Evolutionary conservation across 2,888 invertebrate species (phyloP).

Genomic region (Choristoneura rosaceana): DNA sequence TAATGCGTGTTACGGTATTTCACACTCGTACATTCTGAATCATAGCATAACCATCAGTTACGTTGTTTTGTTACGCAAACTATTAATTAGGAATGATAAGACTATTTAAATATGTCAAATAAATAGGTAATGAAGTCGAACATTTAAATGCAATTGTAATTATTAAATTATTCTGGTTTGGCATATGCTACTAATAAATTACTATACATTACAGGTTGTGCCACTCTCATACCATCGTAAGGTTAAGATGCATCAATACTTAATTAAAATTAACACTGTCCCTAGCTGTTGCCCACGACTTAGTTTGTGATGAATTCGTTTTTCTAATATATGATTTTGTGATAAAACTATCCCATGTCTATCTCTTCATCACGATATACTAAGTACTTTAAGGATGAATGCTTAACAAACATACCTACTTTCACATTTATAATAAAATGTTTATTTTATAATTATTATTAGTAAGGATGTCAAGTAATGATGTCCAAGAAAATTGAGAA

Average conservation of each 20-base stretch:
- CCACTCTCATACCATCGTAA: background rate
- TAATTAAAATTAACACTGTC: slow-evolving; percentile 15
- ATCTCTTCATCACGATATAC: too few species aligned
- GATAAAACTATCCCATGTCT: too few species aligned
- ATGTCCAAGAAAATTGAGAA: slow-evolving; percentile 15
- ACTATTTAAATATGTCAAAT: background rate
- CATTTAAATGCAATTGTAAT: background rate
- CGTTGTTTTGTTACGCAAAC: slow-evolving; percentile 31
- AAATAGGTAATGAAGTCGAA: background rate
- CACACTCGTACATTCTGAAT: slow-evolving; percentile 1
- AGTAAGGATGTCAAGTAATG: background rate
- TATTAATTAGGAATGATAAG: background rate
- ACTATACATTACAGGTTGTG: background rate
- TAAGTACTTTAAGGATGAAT: too few species aligned
- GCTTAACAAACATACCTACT: too few species aligned
- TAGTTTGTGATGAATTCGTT: too few species aligned
- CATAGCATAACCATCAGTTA: background rate
- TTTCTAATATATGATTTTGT: too few species aligned
- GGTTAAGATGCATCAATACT: slow-evolving; percentile 2
- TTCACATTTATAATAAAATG: too few species aligned
- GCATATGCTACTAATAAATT: background rate
- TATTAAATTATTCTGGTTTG: background rate
- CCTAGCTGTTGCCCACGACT: too few species aligned
- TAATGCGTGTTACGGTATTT: slow-evolving; percentile 37
- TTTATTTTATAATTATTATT: too few species aligned